phyloP scores from a whole-genome alignment of 1,140 invertebrate species.

The Archivesica marissinica region DNA sequence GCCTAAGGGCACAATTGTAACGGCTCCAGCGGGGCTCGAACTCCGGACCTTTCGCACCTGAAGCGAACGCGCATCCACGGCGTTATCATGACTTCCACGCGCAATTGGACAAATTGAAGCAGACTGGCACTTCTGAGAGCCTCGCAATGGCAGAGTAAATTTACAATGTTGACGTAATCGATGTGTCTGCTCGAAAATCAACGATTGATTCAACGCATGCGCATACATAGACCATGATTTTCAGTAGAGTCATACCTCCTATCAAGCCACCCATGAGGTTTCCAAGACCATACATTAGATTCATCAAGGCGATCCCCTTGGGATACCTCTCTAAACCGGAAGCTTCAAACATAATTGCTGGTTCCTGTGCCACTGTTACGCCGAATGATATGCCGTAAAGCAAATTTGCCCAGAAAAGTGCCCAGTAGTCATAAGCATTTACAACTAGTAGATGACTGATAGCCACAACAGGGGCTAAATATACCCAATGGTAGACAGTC shows the following conservation, averaged over 20 bases:
- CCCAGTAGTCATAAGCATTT: conserved; percentile 31
- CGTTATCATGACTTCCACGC: no score
- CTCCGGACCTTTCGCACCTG: no score
- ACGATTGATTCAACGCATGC: no score
- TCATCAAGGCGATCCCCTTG: conserved; percentile 35
- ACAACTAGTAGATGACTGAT: conserved; percentile 32
- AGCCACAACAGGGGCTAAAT: conserved; percentile 25
- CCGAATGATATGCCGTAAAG: conserved; percentile 43
- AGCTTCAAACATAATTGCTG: conserved; percentile 50
- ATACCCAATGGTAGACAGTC: conserved; percentile 46
- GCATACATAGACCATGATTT: no score
- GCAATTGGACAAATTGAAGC: no score
- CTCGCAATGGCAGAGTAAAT: no score
- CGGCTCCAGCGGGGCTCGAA: no score
- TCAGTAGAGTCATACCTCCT: conserved; percentile 23
- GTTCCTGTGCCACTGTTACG: conserved; percentile 44
- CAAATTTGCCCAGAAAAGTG: conserved; percentile 27
- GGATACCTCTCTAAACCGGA: conserved; percentile 50
- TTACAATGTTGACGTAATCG: no score
- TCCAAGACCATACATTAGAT: conserved; percentile 48
- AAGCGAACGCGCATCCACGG: no score
- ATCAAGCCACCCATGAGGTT: conserved; percentile 25
- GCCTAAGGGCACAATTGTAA: no score
- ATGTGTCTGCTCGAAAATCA: no score
- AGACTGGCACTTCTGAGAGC: no score